Base-by-base conservation (phyloP, 2,113 vertebrate genomes). In the Pollachius pollachius region DNA sequence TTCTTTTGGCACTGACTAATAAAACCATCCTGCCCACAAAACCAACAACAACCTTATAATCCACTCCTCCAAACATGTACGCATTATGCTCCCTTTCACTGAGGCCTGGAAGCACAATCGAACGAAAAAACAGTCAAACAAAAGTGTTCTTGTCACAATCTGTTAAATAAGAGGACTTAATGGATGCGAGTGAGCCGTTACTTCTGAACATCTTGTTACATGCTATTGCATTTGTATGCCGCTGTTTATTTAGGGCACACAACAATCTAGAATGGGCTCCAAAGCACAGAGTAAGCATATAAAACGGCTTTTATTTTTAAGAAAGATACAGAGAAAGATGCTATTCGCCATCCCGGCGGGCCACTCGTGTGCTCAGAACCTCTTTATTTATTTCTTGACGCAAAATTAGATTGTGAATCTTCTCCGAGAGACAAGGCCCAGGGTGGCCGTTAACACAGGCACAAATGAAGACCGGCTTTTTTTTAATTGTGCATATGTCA, bases 401-500 rank as follows among this genome's bases (percentile, higher is more conserved):
- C 72, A 79, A 77, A 85, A 84, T 84, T 74, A 82, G 58, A 82
- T 77, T 76, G 66, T 62, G 65, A 82, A 84, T 76, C 64, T 71
- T 67, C 37, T 69, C 74, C 72, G 12, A 64, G 69, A 64, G 75
- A 84, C 74, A 72, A 66, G 76, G 76, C 66, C 74, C 57, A 2
- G 73, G 48, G 59, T 74, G 70, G 71, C 72, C 23, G 72, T 82
- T 84, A 79, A 74, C 84, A 64, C 78, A 80, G 76, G 77, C 76
- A 79, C 82, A 80, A 83, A 84, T 84, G 70, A 81, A 75, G 67
- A 73, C 68, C 61, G 56, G 79, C 78, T 76, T 67, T 77, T 82
- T 83, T 77, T 82, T 83, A 83, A 86, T 85, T 84, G 83, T 83
- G 80, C 60, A 79, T 72, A 87, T 80, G 74, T 85, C 86, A 82